Conservation (phyloP, 37 sponge, comb jelly and placozoan genomes). For the Axinella damicornis region DNA sequence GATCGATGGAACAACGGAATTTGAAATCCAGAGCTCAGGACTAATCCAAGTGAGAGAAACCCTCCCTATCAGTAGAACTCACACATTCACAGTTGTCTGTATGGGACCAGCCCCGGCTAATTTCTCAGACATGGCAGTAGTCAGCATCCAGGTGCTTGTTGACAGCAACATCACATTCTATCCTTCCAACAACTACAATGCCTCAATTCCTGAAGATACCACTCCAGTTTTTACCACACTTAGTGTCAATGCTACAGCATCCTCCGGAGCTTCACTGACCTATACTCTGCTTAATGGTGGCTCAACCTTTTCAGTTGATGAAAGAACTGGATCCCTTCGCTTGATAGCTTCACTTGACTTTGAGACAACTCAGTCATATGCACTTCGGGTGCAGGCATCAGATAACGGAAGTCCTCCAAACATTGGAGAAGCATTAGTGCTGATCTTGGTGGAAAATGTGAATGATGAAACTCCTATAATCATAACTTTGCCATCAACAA, state of each 20-base stretch:
- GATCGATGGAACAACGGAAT: constrained; percentile 5
- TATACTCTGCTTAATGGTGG: constrained; percentile 30
- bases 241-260: constrained; percentile 23
- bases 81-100: constrained; percentile 54
- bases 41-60: not conserved
- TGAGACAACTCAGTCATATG: constrained; percentile 49
- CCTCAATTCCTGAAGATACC: constrained; percentile 20
- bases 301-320: constrained; percentile 39
- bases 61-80: constrained; percentile 12
- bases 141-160: constrained; percentile 28
- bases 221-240: not conserved
- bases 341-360: constrained; percentile 57
- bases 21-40: constrained; percentile 13
- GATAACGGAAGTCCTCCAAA: constrained; percentile 53
- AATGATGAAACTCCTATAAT: constrained; percentile 66
- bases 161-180: constrained; percentile 58
- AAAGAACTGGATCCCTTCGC: constrained; percentile 41
- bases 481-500: not conserved
- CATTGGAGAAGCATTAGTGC: constrained; percentile 31
- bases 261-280: constrained; percentile 8
- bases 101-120: constrained; percentile 3
- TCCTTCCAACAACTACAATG: constrained; percentile 11
- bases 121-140: constrained; percentile 47
- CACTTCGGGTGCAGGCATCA: constrained; percentile 50
- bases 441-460: constrained; percentile 41